Percentiles rank a stretch among this genome's conserved stretches.
phyloP scores from a whole-genome alignment of 1,140 invertebrate species.

The Medauroidea extradentata region DNA sequence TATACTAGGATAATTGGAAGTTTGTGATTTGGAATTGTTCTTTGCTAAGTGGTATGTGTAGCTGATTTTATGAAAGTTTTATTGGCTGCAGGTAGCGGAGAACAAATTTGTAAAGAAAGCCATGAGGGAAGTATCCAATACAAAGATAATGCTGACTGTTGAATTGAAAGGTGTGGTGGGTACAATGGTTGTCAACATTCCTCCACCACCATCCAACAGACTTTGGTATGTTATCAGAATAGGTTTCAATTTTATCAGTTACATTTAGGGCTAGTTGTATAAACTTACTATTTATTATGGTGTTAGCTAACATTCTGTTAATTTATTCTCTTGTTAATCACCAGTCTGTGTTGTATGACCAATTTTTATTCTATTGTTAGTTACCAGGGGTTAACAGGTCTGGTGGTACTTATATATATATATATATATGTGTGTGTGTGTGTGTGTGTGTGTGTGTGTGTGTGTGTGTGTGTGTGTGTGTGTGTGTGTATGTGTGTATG shows the following conservation, averaged over 20 bases:
- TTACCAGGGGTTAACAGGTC: too few relatives aligned
- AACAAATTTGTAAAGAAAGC: slow-evolving; percentile 72
- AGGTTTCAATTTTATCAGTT: neutral
- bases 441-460: too few relatives aligned
- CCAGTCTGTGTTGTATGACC: neutral
- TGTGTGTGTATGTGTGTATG: too few relatives aligned
- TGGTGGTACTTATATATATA: too few relatives aligned
- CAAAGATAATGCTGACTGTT: slow-evolving; percentile 82
- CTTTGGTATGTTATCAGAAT: slow-evolving; percentile 66
- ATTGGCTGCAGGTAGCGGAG: slow-evolving; percentile 52
- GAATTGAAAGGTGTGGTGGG: slow-evolving; percentile 81
- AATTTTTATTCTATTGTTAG: neutral
- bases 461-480: too few relatives aligned
- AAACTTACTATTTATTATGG: neutral
- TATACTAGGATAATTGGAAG: too few relatives aligned
- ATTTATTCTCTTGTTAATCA: too few relatives aligned
- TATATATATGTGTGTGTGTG: too few relatives aligned
- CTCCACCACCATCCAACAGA: slow-evolving; percentile 87
- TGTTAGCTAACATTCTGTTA: too few relatives aligned
- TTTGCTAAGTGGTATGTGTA: too few relatives aligned
- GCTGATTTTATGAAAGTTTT: neutral
- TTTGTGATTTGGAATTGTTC: too few relatives aligned
- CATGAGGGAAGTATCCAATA: slow-evolving; percentile 87
- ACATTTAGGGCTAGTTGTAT: neutral
- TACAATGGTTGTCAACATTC: slow-evolving; percentile 85